Conservation (phyloP, 35 echinoderm and acorn worm genomes). For the Anneissia japonica region DNA sequence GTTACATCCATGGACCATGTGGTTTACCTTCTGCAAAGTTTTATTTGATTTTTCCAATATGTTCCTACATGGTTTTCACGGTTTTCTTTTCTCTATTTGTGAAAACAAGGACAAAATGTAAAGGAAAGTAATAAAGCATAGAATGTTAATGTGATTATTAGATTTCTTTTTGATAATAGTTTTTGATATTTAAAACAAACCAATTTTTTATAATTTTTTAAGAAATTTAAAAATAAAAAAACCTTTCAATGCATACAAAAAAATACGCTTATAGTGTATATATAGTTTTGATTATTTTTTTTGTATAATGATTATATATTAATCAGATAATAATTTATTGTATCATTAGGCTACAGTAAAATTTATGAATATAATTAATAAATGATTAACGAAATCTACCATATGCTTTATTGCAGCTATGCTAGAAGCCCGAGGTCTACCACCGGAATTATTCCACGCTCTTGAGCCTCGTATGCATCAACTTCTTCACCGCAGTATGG, state of each 20-base stretch:
- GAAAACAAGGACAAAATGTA: too few species aligned
- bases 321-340: not conserved
- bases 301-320: not conserved
- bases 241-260: not conserved
- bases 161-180: too few species aligned
- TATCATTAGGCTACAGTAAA: not conserved
- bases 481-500: conserved; percentile 95
- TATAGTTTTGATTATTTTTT: not conserved
- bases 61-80: too few species aligned
- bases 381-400: not conserved
- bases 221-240: not conserved
- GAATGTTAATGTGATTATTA: too few species aligned
- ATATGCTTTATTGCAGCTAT: conserved; percentile 49
- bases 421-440: conserved; percentile 88
- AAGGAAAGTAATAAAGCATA: too few species aligned
- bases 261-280: not conserved
- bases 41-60: too few species aligned
- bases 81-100: too few species aligned
- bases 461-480: conserved; percentile 98
- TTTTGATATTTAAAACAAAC: too few species aligned
- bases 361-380: not conserved
- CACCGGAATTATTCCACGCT: conserved; percentile 92
- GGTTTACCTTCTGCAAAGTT: too few species aligned
- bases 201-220: too few species aligned
- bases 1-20: too few species aligned